phyloP scores from a whole-genome alignment of 2,888 invertebrate genomes.

The Sphaerophoria taeniata region DNA sequence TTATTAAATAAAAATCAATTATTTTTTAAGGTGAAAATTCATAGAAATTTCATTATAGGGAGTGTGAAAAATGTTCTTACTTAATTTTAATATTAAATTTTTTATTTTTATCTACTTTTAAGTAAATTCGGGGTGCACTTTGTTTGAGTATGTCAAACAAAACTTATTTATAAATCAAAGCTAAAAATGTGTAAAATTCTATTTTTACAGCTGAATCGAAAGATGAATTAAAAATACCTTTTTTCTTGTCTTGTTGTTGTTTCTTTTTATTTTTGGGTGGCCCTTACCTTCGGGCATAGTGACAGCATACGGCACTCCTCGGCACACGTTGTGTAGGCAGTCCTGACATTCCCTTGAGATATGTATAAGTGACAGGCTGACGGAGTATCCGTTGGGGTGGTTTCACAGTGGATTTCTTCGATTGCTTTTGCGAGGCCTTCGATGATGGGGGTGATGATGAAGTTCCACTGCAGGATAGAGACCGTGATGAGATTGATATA shows the following conservation, averaged over 20 bases:
- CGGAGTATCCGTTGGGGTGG: conserved; percentile 90
- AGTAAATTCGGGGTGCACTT: conserved; percentile 72
- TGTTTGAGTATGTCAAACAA: conserved; percentile 15
- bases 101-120: conserved; percentile 54
- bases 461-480: conserved; percentile 86
- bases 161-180: conserved; percentile 23
- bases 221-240: conserved; percentile 30
- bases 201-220: background rate
- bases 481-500: conserved; percentile 86
- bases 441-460: conserved; percentile 70
- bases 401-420: conserved; percentile 77
- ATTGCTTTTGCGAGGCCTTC: conserved; percentile 75
- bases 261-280: background rate
- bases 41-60: conserved; percentile 35
- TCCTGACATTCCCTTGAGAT: conserved; percentile 91
- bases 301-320: conserved; percentile 83
- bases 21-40: conserved; percentile 25
- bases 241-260: background rate
- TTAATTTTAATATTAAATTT: conserved; percentile 6
- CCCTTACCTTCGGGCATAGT: conserved; percentile 80
- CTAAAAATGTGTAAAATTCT: background rate
- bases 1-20: conserved; percentile 6
- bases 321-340: conserved; percentile 92
- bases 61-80: conserved; percentile 43
- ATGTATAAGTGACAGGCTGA: conserved; percentile 91